These are phyloP conservation scores for Taxidea taxus DNA, from an alignment of 2,113 vertebrate genomes.

Conservation along the genomic window DNA sequence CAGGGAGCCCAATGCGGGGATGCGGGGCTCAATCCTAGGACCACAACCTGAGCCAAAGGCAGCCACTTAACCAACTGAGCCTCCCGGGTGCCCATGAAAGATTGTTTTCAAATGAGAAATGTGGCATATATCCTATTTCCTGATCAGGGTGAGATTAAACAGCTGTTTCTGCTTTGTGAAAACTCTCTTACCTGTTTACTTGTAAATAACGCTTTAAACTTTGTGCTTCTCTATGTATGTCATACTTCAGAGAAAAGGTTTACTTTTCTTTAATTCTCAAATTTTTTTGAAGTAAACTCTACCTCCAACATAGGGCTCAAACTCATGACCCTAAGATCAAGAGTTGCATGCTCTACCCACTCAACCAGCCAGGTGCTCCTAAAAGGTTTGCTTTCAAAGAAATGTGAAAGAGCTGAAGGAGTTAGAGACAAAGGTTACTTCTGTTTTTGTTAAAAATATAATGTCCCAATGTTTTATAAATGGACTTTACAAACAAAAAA, in stretches of 20 bases:
- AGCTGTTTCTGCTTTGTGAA: not conserved
- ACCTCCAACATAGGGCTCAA: not conserved
- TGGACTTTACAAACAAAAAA: not conserved
- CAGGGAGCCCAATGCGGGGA: too few species aligned
- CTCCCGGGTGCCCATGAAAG: too few species aligned
- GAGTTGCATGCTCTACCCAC: not conserved
- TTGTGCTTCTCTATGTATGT: not conserved
- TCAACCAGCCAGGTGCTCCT: not conserved
- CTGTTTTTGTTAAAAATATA: conserved; percentile 1
- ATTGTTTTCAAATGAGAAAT: not conserved
- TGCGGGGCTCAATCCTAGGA: too few species aligned
- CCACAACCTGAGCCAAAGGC: too few species aligned
- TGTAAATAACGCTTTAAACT: not conserved
- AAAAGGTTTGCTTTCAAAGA: not conserved
- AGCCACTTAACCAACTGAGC: too few species aligned
- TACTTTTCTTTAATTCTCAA: not conserved
- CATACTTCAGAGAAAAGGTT: not conserved
- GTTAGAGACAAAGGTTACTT: not conserved
- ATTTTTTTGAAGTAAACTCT: not conserved
- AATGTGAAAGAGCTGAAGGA: not conserved
- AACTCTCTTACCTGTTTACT: not conserved
- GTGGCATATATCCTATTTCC: not conserved
- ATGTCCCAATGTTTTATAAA: not conserved
- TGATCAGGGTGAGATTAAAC: not conserved
- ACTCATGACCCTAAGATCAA: not conserved